Conservation (phyloP, 2,113 vertebrate species). For the Neotragus pygmaeus region DNA sequence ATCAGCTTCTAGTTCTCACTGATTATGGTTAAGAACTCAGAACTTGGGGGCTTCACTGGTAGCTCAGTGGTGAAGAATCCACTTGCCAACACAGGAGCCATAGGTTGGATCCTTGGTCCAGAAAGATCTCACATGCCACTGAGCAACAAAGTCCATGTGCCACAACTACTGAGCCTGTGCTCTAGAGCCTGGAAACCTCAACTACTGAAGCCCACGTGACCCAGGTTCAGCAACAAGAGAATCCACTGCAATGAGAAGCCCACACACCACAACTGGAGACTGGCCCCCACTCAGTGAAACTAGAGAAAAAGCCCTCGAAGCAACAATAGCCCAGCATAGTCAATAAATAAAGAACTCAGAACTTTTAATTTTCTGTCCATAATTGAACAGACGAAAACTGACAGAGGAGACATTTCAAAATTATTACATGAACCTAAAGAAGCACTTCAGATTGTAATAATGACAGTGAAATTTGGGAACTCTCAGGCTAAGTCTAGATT, state of each 20-base stretch:
- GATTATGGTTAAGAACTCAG: not conserved
- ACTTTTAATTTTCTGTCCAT: not conserved
- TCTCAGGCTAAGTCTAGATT: not conserved
- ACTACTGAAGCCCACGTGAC: not conserved
- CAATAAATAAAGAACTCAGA: not conserved
- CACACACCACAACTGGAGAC: not conserved
- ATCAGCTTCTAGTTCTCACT: not conserved
- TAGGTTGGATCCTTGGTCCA: not conserved
- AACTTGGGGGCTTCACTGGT: not conserved
- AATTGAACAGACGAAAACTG: not conserved
- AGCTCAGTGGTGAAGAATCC: not conserved
- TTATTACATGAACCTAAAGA: conserved; percentile 1
- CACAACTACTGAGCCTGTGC: not conserved
- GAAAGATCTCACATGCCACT: not conserved
- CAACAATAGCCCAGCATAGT: not conserved
- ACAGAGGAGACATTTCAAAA: not conserved
- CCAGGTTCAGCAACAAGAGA: not conserved
- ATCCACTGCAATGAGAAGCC: not conserved
- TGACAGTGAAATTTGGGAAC: not conserved
- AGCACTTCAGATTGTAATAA: not conserved
- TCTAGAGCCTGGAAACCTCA: not conserved
- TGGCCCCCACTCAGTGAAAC: not conserved
- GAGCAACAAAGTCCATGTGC: not conserved
- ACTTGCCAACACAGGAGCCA: not conserved
- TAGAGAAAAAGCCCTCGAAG: not conserved